These are phyloP conservation scores for Tupiocoris notatus DNA, from an alignment of 2,888 invertebrate species.

Conservation along the genomic window DNA sequence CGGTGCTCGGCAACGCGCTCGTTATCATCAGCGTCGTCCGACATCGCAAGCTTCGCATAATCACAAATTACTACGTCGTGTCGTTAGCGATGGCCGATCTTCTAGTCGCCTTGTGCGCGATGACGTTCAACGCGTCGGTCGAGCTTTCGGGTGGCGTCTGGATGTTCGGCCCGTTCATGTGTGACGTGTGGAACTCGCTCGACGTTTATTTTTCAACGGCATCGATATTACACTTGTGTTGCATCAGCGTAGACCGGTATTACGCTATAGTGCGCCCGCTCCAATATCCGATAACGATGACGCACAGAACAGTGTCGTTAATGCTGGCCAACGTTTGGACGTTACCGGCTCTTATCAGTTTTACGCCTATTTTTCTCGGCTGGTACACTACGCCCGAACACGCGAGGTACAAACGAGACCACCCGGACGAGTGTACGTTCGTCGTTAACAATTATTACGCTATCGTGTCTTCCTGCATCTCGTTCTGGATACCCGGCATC, in stretches of 20 bases:
- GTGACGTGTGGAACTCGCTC: conserved; percentile 91
- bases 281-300: conserved; percentile 90
- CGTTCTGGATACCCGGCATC: conserved; percentile 89
- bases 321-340: conserved; percentile 61
- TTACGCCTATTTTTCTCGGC: conserved; percentile 64
- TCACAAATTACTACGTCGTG: conserved; percentile 95
- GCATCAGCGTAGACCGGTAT: conserved; percentile 89
- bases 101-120: conserved; percentile 85
- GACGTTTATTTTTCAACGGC: conserved; percentile 93
- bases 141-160: conserved; percentile 78
- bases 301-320: conserved; percentile 68
- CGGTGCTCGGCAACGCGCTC: conserved; percentile 86
- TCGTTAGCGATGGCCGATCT: conserved; percentile 92
- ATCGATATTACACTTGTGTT: conserved; percentile 88
- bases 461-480: conserved; percentile 82
- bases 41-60: conserved; percentile 77
- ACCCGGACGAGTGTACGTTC: conserved; percentile 77
- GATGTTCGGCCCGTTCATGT: conserved; percentile 87
- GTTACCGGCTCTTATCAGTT: conserved; percentile 62
- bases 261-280: conserved; percentile 89
- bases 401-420: conserved; percentile 58
- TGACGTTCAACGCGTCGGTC: conserved; percentile 90
- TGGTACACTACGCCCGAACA: conserved; percentile 69
- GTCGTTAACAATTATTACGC: conserved; percentile 85
- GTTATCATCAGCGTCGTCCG: conserved; percentile 82